Conservation (phyloP, 2,113 vertebrate genomes). For the Amazona guildingii region DNA sequence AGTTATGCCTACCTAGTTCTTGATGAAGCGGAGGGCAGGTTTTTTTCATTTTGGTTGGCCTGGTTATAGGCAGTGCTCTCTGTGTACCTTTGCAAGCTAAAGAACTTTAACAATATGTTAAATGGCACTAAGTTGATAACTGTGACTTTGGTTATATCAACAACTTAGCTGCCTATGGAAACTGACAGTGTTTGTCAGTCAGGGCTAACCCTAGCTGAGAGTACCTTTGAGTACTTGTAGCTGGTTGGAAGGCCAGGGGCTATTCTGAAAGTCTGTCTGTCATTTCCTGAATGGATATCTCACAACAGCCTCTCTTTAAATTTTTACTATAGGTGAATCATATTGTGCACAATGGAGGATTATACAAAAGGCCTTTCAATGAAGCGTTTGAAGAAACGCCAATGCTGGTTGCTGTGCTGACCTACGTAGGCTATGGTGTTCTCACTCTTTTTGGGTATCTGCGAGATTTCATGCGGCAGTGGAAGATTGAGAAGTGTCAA, state of each 20-base stretch:
- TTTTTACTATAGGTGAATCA: constrained; percentile 78
- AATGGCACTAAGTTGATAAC: neutral
- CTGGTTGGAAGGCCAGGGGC: neutral
- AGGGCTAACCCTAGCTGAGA: neutral
- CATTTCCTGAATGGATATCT: neutral
- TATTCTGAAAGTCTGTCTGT: neutral
- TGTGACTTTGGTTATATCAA: neutral
- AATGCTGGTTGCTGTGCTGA: constrained; percentile 94
- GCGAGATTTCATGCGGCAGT: constrained; percentile 91
- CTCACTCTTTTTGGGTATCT: constrained; percentile 97
- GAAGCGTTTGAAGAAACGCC: constrained; percentile 95
- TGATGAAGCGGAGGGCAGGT: neutral
- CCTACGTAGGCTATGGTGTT: constrained; percentile 95
- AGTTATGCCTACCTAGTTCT: neutral
- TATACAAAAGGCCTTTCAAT: constrained; percentile 90
- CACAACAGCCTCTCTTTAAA: neutral
- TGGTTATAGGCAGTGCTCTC: neutral
- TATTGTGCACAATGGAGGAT: constrained; percentile 78
- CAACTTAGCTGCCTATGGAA: neutral
- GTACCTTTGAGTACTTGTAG: neutral
- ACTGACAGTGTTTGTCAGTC: neutral
- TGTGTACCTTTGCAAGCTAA: neutral
- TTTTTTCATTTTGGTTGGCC: neutral
- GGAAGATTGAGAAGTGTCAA: constrained; percentile 94
- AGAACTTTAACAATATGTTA: neutral